Evolutionary conservation across 2,888 invertebrate genomes (phyloP).

Genomic region (Hemaris fuciformis): DNA sequence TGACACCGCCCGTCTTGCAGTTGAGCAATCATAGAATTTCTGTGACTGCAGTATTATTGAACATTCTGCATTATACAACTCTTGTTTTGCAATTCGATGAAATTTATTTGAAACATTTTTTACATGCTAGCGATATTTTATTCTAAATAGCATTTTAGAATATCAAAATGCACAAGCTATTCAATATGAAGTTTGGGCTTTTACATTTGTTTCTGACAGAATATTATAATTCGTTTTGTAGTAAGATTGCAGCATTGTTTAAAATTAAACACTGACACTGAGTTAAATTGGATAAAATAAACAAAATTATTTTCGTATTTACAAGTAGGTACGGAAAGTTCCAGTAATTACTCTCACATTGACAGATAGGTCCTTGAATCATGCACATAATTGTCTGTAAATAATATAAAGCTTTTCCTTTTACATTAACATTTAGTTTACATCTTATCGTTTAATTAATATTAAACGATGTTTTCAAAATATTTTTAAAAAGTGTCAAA

Average conservation of each 20-base stretch:
- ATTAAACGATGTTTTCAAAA: too few relatives aligned
- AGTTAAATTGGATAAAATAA: too few relatives aligned
- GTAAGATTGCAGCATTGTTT: not conserved
- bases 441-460: too few relatives aligned
- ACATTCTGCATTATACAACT: slow-evolving; percentile 12
- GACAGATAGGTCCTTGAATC: too few relatives aligned
- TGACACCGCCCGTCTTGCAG: slow-evolving; percentile 31
- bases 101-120: not conserved
- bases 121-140: not conserved
- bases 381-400: too few relatives aligned
- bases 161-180: not conserved
- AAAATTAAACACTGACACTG: too few relatives aligned
- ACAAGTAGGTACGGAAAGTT: too few relatives aligned
- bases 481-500: too few relatives aligned
- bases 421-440: too few relatives aligned
- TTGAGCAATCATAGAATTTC: slow-evolving; percentile 36
- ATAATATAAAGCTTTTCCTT: too few relatives aligned
- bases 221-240: not conserved
- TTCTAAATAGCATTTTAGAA: not conserved
- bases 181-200: not conserved
- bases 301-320: too few relatives aligned
- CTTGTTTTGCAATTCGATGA: slow-evolving; percentile 2
- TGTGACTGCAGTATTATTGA: slow-evolving; percentile 12
- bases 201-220: not conserved
- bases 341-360: too few relatives aligned